These are phyloP conservation scores for Drosophila rhopaloa DNA, from an alignment of 1,140 invertebrate species.

Conservation along the genomic window DNA sequence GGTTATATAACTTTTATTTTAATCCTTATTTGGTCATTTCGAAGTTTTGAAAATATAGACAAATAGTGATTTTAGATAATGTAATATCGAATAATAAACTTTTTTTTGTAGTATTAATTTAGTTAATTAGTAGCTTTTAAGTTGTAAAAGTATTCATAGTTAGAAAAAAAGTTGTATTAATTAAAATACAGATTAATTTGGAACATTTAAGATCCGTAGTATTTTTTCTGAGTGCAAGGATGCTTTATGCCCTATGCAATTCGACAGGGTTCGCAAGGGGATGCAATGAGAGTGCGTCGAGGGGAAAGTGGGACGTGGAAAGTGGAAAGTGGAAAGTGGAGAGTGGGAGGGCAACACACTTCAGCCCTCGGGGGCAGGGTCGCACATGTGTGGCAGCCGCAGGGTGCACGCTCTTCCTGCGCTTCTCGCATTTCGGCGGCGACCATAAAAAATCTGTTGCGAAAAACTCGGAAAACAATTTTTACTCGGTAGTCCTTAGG, in stretches of 20 bases:
- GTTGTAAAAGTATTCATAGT: no score
- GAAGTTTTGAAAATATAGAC: no score
- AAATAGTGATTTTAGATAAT: no score
- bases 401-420: conserved; percentile 39
- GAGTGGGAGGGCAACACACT: conserved; percentile 15
- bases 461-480: conserved; percentile 34
- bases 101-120: no score
- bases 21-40: no score
- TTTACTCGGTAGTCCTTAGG: conserved; percentile 6
- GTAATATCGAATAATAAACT: no score
- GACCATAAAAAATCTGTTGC: conserved; percentile 64
- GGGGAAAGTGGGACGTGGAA: background rate
- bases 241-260: conserved; percentile 30
- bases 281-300: conserved; percentile 12
- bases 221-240: background rate
- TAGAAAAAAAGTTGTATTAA: no score
- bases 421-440: conserved; percentile 32
- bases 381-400: conserved; percentile 43
- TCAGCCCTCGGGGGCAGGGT: conserved; percentile 25
- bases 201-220: background rate
- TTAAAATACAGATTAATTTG: no score
- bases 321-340: background rate
- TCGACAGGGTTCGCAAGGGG: conserved; percentile 23
- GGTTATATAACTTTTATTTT: background rate
- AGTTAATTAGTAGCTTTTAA: background rate